These are phyloP conservation scores for Pseudomyrmex cubaensis DNA, from an alignment of 1,140 invertebrate genomes.

Conservation along the genomic window DNA sequence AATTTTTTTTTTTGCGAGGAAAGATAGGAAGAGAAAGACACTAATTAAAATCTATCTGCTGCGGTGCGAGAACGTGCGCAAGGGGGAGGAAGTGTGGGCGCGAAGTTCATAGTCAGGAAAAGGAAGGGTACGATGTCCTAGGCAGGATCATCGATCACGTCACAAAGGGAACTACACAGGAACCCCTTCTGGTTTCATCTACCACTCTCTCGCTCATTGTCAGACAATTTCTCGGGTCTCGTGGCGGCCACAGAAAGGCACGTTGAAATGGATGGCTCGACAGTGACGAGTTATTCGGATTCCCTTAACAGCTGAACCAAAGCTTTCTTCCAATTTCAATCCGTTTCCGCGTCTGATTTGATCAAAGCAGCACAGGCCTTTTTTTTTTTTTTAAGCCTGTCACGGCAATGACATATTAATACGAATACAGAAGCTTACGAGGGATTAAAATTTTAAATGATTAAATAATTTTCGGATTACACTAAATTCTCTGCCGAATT, in stretches of 20 bases:
- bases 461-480: no score
- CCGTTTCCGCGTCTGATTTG: slow-evolving; percentile 41
- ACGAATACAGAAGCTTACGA: neutral
- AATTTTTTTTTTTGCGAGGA: no score
- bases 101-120: slow-evolving; percentile 62
- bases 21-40: neutral
- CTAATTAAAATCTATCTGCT: slow-evolving; percentile 38
- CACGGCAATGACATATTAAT: slow-evolving; percentile 28
- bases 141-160: slow-evolving; percentile 80
- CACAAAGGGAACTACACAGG: slow-evolving; percentile 47
- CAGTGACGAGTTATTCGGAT: slow-evolving; percentile 53
- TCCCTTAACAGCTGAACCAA: slow-evolving; percentile 43
- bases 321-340: slow-evolving; percentile 52
- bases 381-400: slow-evolving; percentile 30
- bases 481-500: no score
- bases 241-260: slow-evolving; percentile 41
- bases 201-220: slow-evolving; percentile 71
- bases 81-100: neutral
- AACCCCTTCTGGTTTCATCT: slow-evolving; percentile 68
- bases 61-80: no score
- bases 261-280: slow-evolving; percentile 63
- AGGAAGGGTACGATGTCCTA: slow-evolving; percentile 63
- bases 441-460: no score
- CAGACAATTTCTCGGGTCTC: slow-evolving; percentile 67
- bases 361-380: slow-evolving; percentile 28